These are phyloP conservation scores for Punctoribates punctum DNA, from an alignment of 2,888 invertebrate species.

Conservation along the genomic window DNA sequence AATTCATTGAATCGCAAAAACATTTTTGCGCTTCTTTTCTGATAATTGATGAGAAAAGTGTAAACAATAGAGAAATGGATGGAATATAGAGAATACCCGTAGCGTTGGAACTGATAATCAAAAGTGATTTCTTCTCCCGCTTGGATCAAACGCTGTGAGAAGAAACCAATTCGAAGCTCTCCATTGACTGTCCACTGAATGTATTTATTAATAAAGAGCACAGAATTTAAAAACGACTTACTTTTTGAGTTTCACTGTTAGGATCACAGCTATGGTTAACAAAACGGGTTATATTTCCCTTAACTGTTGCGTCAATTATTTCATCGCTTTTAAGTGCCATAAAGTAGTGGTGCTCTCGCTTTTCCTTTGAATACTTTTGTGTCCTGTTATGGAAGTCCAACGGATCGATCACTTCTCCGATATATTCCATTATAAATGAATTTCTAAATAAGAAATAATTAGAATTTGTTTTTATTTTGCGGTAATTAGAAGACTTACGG, in stretches of 20 bases:
- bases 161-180: slow-evolving; percentile 92
- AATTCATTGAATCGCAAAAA: slow-evolving; percentile 81
- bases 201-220: slow-evolving; percentile 19
- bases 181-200: slow-evolving; percentile 60
- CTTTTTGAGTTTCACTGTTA: slow-evolving; percentile 95
- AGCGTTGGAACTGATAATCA: slow-evolving; percentile 96
- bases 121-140: slow-evolving; percentile 95
- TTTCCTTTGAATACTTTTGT: slow-evolving; percentile 80
- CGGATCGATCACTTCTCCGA: slow-evolving; percentile 91
- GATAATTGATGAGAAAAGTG: slow-evolving; percentile 47
- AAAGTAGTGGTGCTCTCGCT: slow-evolving; percentile 91
- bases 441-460: slow-evolving; percentile 62
- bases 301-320: slow-evolving; percentile 91
- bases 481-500: slow-evolving; percentile 61
- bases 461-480: not conserved
- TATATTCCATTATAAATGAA: slow-evolving; percentile 95
- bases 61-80: not conserved
- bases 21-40: slow-evolving; percentile 95
- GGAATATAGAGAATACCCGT: slow-evolving; percentile 68
- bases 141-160: slow-evolving; percentile 75
- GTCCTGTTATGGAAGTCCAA: slow-evolving; percentile 86
- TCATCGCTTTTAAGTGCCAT: slow-evolving; percentile 92
- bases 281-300: slow-evolving; percentile 93
- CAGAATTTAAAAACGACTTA: slow-evolving; percentile 49
- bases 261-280: slow-evolving; percentile 99